phyloP scores from a whole-genome alignment of 2,113 vertebrate species.

The Paramormyrops kingsleyae region DNA sequence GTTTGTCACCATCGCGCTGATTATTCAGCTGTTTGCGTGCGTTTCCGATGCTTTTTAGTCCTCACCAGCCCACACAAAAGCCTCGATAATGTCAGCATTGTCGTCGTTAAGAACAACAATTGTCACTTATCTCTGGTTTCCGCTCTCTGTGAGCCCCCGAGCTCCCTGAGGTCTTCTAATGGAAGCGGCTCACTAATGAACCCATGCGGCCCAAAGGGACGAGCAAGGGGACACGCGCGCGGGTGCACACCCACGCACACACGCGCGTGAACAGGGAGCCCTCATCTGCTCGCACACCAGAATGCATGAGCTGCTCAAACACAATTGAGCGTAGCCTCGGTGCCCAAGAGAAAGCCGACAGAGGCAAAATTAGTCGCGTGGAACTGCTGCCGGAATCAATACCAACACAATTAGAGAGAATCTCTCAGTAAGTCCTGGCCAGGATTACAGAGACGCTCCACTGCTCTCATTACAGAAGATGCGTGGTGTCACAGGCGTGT shows the following conservation, averaged over 20 bases:
- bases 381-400: neutral
- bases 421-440: neutral
- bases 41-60: neutral
- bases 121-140: neutral
- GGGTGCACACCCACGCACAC: neutral
- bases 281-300: neutral
- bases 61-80: neutral
- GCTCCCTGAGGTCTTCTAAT: neutral
- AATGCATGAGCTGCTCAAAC: neutral
- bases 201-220: neutral
- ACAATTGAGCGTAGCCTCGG: neutral
- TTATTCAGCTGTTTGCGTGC: neutral
- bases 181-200: neutral
- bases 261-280: neutral
- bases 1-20: neutral
- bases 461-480: neutral
- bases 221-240: neutral
- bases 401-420: neutral
- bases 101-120: neutral
- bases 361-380: neutral
- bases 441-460: neutral
- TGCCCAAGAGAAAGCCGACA: neutral
- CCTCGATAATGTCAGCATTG: neutral
- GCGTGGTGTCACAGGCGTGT: neutral
- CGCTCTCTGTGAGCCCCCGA: neutral